A percentile compares a stretch with the other conserved stretches of the same genome.
Conservation (phyloP, 2,113 vertebrate species). For the Charadrius vociferus region DNA sequence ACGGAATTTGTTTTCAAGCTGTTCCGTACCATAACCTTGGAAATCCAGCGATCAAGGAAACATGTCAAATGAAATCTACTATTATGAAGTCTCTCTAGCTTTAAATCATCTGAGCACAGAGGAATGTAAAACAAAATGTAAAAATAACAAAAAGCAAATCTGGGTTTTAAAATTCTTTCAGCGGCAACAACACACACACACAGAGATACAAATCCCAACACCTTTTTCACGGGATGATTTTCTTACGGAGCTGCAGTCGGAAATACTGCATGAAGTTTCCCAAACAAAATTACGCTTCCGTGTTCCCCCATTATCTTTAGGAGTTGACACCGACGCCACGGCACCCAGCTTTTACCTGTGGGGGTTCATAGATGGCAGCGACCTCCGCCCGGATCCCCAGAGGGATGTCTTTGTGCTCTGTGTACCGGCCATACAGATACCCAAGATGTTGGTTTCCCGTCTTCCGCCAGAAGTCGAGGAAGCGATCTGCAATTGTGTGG, state of each 20-base stretch:
- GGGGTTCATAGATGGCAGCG: conserved; percentile 96
- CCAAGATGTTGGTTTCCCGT: conserved; percentile 95
- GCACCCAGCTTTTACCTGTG: conserved; percentile 81
- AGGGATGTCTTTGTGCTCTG: conserved; percentile 97
- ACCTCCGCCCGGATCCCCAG: conserved; percentile 95
- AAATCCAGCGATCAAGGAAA: not conserved
- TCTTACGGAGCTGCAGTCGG: not conserved
- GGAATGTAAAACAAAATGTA: not conserved
- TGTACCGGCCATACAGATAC: conserved; percentile 93
- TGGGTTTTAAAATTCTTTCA: not conserved
- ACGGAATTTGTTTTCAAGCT: not conserved
- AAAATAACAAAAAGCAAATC: not conserved
- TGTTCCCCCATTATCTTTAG: rapidly evolving
- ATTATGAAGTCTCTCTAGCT: rapidly evolving
- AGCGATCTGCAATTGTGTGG: conserved; percentile 96
- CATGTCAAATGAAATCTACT: not conserved
- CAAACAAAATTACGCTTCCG: rapidly evolving
- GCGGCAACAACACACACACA: not conserved
- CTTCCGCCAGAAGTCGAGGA: conserved; percentile 98
- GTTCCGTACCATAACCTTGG: not conserved
- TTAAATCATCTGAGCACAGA: not conserved
- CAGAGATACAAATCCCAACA: not conserved
- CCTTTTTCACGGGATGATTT: rapidly evolving
- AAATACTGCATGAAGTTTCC: rapidly evolving
- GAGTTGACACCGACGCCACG: rapidly evolving